phyloP scores from a whole-genome alignment of 2,888 invertebrate genomes.

The Limnephilus marmoratus region DNA sequence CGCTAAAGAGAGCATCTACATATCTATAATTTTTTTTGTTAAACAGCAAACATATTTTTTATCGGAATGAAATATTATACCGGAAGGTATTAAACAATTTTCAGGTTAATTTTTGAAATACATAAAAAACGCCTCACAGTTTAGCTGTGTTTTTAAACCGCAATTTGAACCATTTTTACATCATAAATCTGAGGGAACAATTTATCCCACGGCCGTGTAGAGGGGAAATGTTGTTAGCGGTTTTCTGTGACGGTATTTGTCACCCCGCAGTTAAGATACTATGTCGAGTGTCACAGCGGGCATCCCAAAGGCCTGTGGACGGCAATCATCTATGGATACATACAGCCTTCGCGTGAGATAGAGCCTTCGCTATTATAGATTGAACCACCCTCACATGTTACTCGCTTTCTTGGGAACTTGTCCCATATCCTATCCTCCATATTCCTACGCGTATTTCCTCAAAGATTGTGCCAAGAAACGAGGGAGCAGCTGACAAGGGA shows the following conservation, averaged over 20 bases:
- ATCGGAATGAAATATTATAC: no score
- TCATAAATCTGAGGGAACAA: background rate
- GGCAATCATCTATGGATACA: conserved; percentile 5
- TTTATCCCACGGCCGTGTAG: background rate
- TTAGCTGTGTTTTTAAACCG: background rate
- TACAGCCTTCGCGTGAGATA: background rate
- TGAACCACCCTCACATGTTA: background rate
- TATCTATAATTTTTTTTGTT: no score
- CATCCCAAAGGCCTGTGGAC: background rate
- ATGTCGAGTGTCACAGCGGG: conserved; percentile 13
- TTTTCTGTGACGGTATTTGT: conserved; percentile 9
- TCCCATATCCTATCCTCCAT: background rate
- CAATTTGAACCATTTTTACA: background rate
- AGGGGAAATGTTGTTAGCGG: background rate
- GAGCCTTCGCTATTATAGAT: background rate
- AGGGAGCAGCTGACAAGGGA: conserved; percentile 25
- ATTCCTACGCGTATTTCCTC: background rate
- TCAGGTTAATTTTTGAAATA: no score
- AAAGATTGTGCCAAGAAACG: background rate
- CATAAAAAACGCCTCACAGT: background rate
- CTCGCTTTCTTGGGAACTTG: background rate
- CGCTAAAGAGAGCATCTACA: no score
- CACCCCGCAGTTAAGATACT: background rate
- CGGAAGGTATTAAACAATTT: no score
- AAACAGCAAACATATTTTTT: no score